Conservation (phyloP, 2,113 vertebrate species). For the Zosterops pallidus region DNA sequence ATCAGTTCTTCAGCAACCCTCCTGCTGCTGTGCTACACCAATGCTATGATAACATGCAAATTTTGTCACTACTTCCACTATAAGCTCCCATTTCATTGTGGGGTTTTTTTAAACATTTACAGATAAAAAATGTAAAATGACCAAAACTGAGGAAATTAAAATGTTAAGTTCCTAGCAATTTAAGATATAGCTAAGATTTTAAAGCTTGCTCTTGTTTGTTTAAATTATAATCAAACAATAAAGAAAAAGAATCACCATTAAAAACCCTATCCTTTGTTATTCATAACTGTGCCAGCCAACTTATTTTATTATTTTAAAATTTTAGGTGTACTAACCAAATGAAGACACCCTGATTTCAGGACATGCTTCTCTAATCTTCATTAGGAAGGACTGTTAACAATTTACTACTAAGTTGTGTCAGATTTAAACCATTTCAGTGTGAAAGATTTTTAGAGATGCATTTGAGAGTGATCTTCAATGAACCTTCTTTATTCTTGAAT, state of each 20-base stretch:
- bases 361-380: not conserved
- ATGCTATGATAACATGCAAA: not conserved
- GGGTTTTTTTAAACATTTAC: not conserved
- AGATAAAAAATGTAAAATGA: not conserved
- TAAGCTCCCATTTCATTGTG: not conserved
- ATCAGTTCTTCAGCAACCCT: not conserved
- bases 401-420: not conserved
- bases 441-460: not conserved
- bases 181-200: not conserved
- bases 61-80: not conserved
- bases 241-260: not conserved
- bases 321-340: not conserved
- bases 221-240: not conserved
- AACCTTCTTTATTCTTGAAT: not conserved
- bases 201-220: not conserved
- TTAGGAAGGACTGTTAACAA: not conserved
- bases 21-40: not conserved
- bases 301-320: not conserved
- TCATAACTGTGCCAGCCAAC: not conserved
- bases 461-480: not conserved
- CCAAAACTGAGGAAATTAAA: not conserved
- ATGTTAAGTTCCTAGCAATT: not conserved
- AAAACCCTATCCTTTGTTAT: not conserved
- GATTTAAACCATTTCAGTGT: not conserved
- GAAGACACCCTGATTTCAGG: not conserved